These are phyloP conservation scores for Phorcus lineatus DNA, from an alignment of 2,888 invertebrate species.

Conservation along the genomic window DNA sequence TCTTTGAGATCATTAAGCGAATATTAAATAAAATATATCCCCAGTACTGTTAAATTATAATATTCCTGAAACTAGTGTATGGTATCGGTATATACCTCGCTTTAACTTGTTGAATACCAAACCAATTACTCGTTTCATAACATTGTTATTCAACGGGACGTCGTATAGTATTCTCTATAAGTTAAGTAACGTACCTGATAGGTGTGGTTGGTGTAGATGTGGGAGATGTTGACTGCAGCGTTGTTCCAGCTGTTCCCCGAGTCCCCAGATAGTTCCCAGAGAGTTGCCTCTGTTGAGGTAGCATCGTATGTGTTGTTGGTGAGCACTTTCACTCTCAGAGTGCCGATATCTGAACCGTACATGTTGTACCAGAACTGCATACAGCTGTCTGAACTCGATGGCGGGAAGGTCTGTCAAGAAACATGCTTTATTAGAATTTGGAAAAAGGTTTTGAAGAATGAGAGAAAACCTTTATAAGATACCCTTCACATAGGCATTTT, in stretches of 20 bases:
- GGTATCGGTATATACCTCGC: no score
- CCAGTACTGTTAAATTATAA: no score
- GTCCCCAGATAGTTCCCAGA: constrained; percentile 58
- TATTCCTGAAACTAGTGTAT: no score
- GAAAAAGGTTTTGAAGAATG: background rate
- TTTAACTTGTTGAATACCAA: no score
- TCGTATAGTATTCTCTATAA: no score
- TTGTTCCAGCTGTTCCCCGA: constrained; percentile 60
- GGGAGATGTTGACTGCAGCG: constrained; percentile 59
- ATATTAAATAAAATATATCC: no score
- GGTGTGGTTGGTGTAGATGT: constrained; percentile 55
- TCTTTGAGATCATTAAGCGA: no score
- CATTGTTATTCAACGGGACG: no score
- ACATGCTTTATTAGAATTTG: background rate
- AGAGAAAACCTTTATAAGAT: no score
- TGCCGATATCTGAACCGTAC: constrained; percentile 61
- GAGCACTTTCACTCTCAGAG: constrained; percentile 51
- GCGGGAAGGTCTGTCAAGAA: constrained; percentile 38
- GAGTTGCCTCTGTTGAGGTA: constrained; percentile 50
- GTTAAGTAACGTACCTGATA: constrained; percentile 49
- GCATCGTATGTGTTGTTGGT: constrained; percentile 50
- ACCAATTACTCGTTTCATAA: no score
- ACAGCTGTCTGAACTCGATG: constrained; percentile 45
- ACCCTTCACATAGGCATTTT: no score
- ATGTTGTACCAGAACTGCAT: constrained; percentile 62